Evolutionary conservation across 2,888 invertebrate genomes (phyloP).

Genomic region (Lasioglossum marginatum): DNA sequence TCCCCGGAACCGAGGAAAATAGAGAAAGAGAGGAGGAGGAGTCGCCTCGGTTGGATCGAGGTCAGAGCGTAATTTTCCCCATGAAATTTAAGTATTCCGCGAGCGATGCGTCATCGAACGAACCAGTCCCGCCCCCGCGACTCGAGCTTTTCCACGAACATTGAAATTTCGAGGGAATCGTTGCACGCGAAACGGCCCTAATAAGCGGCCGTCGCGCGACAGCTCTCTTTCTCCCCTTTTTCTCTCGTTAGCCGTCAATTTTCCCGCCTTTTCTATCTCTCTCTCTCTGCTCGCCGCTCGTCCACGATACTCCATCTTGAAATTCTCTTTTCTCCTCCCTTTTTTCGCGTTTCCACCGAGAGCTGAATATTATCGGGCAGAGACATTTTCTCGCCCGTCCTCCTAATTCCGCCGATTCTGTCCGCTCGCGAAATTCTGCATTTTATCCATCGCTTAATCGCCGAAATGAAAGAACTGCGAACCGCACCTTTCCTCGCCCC

Average conservation of each 20-base stretch:
- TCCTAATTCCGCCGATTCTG: not conserved
- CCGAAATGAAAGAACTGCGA: not conserved
- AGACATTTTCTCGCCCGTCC: not conserved
- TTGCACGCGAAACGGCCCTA: constrained; percentile 64
- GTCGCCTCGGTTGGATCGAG: constrained; percentile 32
- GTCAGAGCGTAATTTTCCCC: constrained; percentile 60
- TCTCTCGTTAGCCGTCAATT: constrained; percentile 40
- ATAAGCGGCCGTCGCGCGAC: constrained; percentile 60
- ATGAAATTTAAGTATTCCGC: constrained; percentile 57
- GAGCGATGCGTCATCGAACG: constrained; percentile 56
- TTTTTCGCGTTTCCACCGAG: constrained; percentile 1
- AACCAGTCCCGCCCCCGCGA: constrained; percentile 1
- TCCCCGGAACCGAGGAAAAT: not conserved
- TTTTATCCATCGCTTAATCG: not conserved
- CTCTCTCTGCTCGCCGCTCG: not conserved
- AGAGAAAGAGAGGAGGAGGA: not conserved
- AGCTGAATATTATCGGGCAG: not conserved
- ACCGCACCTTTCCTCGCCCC: not conserved
- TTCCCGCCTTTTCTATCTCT: constrained; percentile 12
- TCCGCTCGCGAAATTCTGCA: not conserved
- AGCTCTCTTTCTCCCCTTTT: not conserved
- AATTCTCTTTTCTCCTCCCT: constrained; percentile 10
- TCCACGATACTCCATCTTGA: constrained; percentile 8
- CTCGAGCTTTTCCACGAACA: constrained; percentile 24
- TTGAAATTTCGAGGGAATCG: constrained; percentile 49